Percentiles rank a stretch among this genome's conserved stretches.
phyloP scores from a whole-genome alignment of 2,113 vertebrate genomes.

The Puffinus mauretanicus region DNA sequence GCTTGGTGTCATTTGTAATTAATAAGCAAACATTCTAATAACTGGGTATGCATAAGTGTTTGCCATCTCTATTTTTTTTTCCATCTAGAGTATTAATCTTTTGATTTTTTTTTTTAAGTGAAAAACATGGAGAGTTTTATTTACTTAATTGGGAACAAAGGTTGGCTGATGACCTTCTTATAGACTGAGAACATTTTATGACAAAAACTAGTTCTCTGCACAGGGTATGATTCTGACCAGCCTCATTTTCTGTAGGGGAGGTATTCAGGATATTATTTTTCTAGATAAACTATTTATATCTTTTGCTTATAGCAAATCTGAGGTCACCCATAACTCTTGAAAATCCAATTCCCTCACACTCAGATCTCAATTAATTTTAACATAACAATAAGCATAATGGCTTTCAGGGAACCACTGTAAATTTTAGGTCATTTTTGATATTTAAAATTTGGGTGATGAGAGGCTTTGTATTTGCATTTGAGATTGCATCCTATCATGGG shows the following conservation, averaged over 20 bases:
- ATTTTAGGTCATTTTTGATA: background rate
- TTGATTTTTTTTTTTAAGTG: background rate
- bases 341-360: background rate
- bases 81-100: background rate
- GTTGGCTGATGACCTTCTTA: background rate
- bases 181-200: background rate
- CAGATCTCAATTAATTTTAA: background rate
- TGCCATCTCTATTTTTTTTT: background rate
- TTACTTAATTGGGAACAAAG: background rate
- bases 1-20: background rate
- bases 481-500: background rate
- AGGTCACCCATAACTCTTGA: background rate
- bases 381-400: background rate
- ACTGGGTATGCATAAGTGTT: background rate
- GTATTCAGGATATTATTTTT: background rate
- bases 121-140: background rate
- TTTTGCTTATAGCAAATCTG: background rate
- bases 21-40: background rate
- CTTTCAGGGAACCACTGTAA: background rate
- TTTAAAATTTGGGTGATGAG: background rate
- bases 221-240: background rate
- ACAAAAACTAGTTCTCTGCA: background rate
- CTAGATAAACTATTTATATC: background rate
- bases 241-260: background rate
- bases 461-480: constrained; percentile 16